phyloP scores from a whole-genome alignment of 2,797 vertebrate genomes.

The Chaetodon trifasciatus region DNA sequence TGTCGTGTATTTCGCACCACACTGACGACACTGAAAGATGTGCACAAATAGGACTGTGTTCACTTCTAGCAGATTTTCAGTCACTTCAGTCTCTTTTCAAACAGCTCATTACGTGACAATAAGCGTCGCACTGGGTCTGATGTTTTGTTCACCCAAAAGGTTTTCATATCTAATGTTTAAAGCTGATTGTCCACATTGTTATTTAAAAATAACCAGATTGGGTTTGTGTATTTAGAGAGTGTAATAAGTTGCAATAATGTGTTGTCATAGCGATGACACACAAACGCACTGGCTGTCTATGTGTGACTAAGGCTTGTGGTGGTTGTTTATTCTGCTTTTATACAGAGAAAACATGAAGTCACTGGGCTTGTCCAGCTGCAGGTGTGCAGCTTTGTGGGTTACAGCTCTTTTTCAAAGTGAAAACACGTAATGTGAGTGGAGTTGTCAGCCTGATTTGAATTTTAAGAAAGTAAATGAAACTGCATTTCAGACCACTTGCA shows the following conservation, averaged over 20 bases:
- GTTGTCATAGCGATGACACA: slow-evolving; percentile 36
- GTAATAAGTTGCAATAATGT: slow-evolving; percentile 34
- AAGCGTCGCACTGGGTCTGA: neutral
- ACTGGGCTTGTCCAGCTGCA: neutral
- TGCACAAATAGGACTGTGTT: neutral
- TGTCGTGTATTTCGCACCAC: neutral
- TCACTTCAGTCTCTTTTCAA: slow-evolving; percentile 30
- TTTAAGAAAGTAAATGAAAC: neutral
- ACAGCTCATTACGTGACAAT: neutral
- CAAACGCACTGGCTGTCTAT: neutral
- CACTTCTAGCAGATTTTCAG: slow-evolving; percentile 7
- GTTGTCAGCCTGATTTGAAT: neutral
- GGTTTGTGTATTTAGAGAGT: slow-evolving; percentile 41
- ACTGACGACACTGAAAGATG: slow-evolving; percentile 30
- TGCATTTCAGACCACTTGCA: neutral
- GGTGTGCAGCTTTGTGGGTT: neutral
- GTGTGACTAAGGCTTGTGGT: neutral
- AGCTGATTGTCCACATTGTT: slow-evolving; percentile 28
- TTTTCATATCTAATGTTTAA: slow-evolving; percentile 50
- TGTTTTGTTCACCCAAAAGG: slow-evolving; percentile 12
- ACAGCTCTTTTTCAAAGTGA: neutral
- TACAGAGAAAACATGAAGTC: neutral
- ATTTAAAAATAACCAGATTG: slow-evolving; percentile 40
- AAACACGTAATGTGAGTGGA: neutral
- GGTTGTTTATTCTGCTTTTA: neutral